Evolutionary conservation across 1,140 invertebrate species (phyloP).

Genomic region (Limonius californicus): DNA sequence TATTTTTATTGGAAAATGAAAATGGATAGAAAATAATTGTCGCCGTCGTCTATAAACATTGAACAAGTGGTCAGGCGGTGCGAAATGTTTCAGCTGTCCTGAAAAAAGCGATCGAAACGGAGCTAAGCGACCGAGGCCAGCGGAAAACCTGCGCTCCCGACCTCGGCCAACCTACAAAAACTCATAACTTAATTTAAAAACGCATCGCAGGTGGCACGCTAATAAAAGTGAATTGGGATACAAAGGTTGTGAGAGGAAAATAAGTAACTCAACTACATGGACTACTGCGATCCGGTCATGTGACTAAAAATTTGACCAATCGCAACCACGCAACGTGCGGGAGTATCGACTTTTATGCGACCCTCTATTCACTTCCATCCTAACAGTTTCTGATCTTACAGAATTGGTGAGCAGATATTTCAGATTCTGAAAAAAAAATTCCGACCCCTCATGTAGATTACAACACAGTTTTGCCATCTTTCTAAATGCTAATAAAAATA

Average conservation of each 20-base stretch:
- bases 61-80: background rate
- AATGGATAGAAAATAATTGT: conserved; percentile 11
- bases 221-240: conserved; percentile 10
- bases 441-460: too few species aligned
- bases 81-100: background rate
- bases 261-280: conserved; percentile 1
- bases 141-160: background rate
- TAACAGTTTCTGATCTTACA: background rate
- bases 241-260: conserved; percentile 1
- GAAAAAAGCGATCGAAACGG: too few species aligned
- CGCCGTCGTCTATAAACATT: background rate
- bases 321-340: background rate
- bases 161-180: background rate
- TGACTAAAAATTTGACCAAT: conserved; percentile 6
- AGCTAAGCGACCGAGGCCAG: background rate
- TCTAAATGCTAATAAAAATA: too few species aligned
- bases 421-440: too few species aligned
- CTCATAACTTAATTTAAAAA: conserved; percentile 2
- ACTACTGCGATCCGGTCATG: background rate
- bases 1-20: conserved; percentile 12
- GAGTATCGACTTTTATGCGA: conserved; percentile 3
- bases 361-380: background rate
- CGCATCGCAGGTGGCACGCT: conserved; percentile 4
- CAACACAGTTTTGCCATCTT: too few species aligned
- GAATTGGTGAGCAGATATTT: background rate